phyloP scores from a whole-genome alignment of 2,888 invertebrate species.

The Julus scandinavius region DNA sequence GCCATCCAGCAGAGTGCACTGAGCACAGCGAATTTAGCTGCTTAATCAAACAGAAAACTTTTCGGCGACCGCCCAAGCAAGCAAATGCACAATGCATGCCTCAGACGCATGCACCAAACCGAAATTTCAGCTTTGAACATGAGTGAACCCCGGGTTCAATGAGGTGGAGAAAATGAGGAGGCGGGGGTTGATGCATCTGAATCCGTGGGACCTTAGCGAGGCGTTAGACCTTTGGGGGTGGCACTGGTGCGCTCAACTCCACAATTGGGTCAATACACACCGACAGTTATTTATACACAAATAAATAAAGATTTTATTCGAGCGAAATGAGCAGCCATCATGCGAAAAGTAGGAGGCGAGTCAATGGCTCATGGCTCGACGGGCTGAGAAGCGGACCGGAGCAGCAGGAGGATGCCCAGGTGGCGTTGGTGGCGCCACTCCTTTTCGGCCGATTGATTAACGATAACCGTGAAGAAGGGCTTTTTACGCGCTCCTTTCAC shows the following conservation, averaged over 20 bases:
- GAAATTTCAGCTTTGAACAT: neutral
- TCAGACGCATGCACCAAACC: conserved; percentile 8
- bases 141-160: conserved; percentile 28
- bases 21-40: conserved; percentile 58
- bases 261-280: conserved; percentile 23
- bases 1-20: conserved; percentile 52
- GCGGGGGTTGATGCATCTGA: neutral
- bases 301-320: conserved; percentile 42
- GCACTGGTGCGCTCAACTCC: conserved; percentile 29
- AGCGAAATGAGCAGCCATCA: conserved; percentile 39
- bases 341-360: conserved; percentile 29
- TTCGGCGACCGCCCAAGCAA: conserved; percentile 56
- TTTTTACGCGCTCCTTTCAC: neutral
- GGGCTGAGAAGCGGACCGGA: neutral
- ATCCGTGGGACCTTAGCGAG: neutral
- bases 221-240: neutral
- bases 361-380: neutral
- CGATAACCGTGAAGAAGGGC: neutral
- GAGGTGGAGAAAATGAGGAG: conserved; percentile 1
- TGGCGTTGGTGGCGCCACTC: neutral
- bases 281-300: conserved; percentile 23
- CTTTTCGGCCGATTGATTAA: conserved; percentile 12
- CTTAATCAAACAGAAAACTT: conserved; percentile 58
- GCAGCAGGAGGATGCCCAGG: neutral
- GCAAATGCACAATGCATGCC: conserved; percentile 39